Percentiles rank a stretch among this genome's conserved stretches.
Conservation (phyloP, 2,888 invertebrate genomes). For the Leucania comma region DNA sequence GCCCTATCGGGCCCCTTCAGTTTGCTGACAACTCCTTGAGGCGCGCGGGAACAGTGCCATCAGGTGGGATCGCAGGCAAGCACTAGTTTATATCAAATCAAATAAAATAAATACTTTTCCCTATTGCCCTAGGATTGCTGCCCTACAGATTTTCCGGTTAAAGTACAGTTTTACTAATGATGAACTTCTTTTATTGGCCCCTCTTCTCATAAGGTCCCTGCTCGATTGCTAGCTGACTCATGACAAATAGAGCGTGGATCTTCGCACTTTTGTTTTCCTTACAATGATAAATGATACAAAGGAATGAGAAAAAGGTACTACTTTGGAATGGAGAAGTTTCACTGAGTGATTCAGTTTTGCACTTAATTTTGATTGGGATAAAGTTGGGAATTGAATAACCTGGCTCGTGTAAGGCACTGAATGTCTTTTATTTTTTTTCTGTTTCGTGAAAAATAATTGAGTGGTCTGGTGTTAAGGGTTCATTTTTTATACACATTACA, state of each 20-base stretch:
- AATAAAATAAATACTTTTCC: no score
- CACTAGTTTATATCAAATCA: no score
- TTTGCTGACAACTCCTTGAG: no score
- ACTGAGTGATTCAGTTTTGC: constrained; percentile 5
- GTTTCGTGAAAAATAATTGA: neutral
- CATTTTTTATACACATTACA: neutral
- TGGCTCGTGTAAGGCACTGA: neutral
- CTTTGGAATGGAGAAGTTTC: neutral
- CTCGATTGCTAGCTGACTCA: constrained; percentile 42
- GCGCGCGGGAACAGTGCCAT: no score
- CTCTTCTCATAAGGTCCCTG: constrained; percentile 1
- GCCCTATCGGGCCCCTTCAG: no score
- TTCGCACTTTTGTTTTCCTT: constrained; percentile 34
- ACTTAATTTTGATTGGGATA: constrained; percentile 9
- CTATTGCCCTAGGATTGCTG: no score
- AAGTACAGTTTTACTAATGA: neutral
- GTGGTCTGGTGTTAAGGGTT: neutral
- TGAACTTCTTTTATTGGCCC: neutral
- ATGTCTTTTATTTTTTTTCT: neutral
- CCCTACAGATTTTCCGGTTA: no score
- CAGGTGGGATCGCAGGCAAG: no score
- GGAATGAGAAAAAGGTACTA: neutral
- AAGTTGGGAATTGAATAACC: constrained; percentile 10
- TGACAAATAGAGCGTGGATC: constrained; percentile 49
- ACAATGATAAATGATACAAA: constrained; percentile 42